Evolutionary conservation across 2,888 invertebrate genomes (phyloP), one percentile per base, ranked within the genome.

Genomic region (Polietes domitor): DNA sequence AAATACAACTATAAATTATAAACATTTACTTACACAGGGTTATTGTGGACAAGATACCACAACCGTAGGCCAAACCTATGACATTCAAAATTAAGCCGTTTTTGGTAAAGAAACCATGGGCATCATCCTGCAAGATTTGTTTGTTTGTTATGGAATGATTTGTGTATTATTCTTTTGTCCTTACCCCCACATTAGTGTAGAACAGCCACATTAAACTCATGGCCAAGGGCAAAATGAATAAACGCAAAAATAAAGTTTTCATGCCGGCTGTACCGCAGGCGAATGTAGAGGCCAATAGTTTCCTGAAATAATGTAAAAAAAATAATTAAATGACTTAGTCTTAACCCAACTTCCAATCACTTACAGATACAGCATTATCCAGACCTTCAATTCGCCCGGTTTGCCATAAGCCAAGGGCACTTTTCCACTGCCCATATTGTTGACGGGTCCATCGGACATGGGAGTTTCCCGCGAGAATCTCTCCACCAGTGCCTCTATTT

Each of bases 401-500:
- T 94, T 94, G 17, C 96, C 96, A 86, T 96, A 95, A 2, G 96
- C 94, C 82, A 96, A 91, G 17, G 96, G 96, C 80, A 96, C 94
- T 89, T 96, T 96, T 85, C 95, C 95, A 21, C 92, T 92, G 6
- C 92, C 92, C 88, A 92, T 90, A 0, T 94, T 93, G 89, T 95
- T 94, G 0, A 94, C 91, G 53, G 94, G 94, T 3, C 94, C 93
- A 87, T 94, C 94, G 79, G 94, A 94, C 41, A 94, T 93, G 7
- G 95, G 95, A 0, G 97, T 97, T 92, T 98, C 98, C 41, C 96
- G 92, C 89, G 97, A 97, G 92, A 98, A 98, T 89, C 98, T 96
- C 88, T 98, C 98, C 0, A 98, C 98, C 17, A 98, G 92, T 0
- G 97, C 96, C 2, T 97, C 96, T 87, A 98, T 98, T 92, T 98